Evolutionary conservation across 2,888 invertebrate species (phyloP), one percentile per base, ranked within the genome.

Genomic region (Microplitis manilae): DNA sequence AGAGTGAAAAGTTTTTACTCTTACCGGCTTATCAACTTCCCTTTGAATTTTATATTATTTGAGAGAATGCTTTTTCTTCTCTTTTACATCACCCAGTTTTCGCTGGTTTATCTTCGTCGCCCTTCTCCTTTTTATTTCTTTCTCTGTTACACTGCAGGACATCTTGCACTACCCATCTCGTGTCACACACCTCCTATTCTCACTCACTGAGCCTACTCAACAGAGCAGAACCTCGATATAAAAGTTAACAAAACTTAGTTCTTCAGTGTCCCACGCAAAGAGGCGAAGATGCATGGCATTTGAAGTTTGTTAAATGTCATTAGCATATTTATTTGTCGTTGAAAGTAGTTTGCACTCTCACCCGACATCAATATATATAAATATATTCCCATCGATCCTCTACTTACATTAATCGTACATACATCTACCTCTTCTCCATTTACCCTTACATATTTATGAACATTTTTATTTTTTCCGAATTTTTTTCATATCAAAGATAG

Each of bases 41-140:
- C 69, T 85, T 85, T 83, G 88, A 89, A 87, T 89, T 88, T 88
- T 89, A 87, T 89, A 89, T 89, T 88, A 88, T 89, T 89, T 88
- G 88, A 89, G 85, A 85, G 86, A 85, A 87, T 85, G 85, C 85
- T 81, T 81, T 76, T 80, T 79, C 79, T 81, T 80, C 62, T 79
- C 74, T 62, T 65, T 76, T 71, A 79, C 68, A 76, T 78, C 76
- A 76, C 74, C 79, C 50, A 50, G 50, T 50, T 50, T 50, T 13
- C 4, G 13, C 8, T 9, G 13, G 30, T 30, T 30, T 30, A 30
- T 30, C 30, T 75, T 65, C 73, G 38, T 59, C 78, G 75, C 76
- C 75, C 75, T 61, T 64, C 69, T 79, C 79, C 73, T 69, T 79
- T 6, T 6, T 72, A 74, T 77, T 72, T 75, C 69, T 73, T 71